These are phyloP conservation scores for Augiades crinisus DNA, from an alignment of 2,888 invertebrate genomes.

Conservation along the genomic window DNA sequence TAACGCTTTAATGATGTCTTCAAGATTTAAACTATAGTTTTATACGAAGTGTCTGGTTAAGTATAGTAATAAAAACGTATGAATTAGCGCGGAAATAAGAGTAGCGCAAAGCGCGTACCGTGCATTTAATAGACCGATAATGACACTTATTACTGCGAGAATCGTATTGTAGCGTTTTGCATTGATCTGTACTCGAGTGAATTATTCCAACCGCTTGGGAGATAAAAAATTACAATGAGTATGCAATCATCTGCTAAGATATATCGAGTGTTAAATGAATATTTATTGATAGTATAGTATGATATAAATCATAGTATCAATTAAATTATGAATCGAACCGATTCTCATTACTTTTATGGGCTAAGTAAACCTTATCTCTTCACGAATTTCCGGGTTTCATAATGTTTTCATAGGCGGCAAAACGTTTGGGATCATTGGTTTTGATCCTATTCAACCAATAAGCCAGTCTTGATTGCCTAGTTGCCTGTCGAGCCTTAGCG, in stretches of 20 bases:
- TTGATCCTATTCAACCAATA: too few relatives aligned
- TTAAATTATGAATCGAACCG: too few relatives aligned
- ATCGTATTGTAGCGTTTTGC: constrained; percentile 13
- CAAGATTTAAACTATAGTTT: constrained; percentile 2
- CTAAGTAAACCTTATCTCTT: too few relatives aligned
- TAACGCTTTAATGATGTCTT: constrained; percentile 13
- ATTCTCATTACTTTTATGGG: too few relatives aligned
- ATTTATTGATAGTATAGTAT: too few relatives aligned
- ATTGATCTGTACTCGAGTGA: constrained; percentile 5
- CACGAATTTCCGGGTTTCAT: too few relatives aligned
- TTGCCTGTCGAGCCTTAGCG: too few relatives aligned
- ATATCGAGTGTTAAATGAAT: too few relatives aligned
- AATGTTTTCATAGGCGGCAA: too few relatives aligned
- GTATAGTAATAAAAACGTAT: constrained; percentile 12
- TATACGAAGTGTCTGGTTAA: background rate
- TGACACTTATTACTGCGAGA: constrained; percentile 12
- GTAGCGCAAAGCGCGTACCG: constrained; percentile 8
- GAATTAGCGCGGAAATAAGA: constrained; percentile 23
- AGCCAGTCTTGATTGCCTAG: too few relatives aligned
- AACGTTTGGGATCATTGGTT: too few relatives aligned
- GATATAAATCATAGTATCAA: too few relatives aligned
- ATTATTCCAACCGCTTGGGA: background rate
- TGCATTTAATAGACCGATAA: constrained; percentile 16
- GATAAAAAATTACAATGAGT: background rate
- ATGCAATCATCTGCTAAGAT: background rate